Evolutionary conservation across 1,140 invertebrate genomes (phyloP).

Genomic region (Scaptomyza graminum): DNA sequence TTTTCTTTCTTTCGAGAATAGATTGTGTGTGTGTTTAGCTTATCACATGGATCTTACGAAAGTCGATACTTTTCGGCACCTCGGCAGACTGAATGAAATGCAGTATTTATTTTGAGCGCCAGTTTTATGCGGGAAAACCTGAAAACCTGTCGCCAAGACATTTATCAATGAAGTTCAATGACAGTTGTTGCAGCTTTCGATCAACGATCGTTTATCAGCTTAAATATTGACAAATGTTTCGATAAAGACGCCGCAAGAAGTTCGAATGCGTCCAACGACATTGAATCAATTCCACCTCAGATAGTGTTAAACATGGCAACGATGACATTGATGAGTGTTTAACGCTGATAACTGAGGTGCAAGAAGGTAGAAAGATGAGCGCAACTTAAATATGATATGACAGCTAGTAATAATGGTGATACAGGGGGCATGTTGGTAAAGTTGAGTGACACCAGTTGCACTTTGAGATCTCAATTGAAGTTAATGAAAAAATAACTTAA

Average conservation of each 20-base stretch:
- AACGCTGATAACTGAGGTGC: slow-evolving; percentile 29
- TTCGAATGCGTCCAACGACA: slow-evolving; percentile 17
- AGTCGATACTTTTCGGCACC: slow-evolving; percentile 50
- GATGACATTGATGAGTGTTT: slow-evolving; percentile 46
- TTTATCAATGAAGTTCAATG: slow-evolving; percentile 82
- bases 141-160: slow-evolving; percentile 30
- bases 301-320: slow-evolving; percentile 33
- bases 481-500: too few species aligned
- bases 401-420: not conserved
- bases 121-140: slow-evolving; percentile 8
- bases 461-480: too few species aligned
- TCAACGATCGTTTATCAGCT: slow-evolving; percentile 72
- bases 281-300: slow-evolving; percentile 10
- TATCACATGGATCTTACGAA: slow-evolving; percentile 64
- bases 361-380: slow-evolving; percentile 6
- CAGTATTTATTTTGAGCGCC: slow-evolving; percentile 27
- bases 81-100: slow-evolving; percentile 18
- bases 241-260: slow-evolving; percentile 53
- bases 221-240: slow-evolving; percentile 61
- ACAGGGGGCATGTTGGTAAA: not conserved
- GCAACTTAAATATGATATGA: slow-evolving; percentile 1
- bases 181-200: slow-evolving; percentile 68
- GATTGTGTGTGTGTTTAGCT: slow-evolving; percentile 61
- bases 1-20: not conserved
- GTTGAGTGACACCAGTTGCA: too few species aligned